Percentiles rank a stretch among this genome's conserved stretches.
phyloP scores from a whole-genome alignment of 1,140 invertebrate species.

The Meloidogyne hapla region DNA sequence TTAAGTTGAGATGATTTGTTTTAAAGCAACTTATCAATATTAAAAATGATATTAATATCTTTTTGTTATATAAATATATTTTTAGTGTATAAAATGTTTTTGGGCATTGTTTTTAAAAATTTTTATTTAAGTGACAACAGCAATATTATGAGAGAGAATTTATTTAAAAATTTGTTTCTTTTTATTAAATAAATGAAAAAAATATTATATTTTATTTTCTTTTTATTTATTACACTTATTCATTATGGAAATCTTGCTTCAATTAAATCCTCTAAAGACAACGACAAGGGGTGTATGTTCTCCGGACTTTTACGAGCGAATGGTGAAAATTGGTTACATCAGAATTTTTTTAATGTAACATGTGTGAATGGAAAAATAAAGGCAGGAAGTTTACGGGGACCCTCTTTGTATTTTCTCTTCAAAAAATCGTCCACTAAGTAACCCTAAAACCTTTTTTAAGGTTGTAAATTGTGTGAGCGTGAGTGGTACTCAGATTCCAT shows the following conservation, averaged over 20 bases:
- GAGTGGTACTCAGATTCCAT: conserved; percentile 29
- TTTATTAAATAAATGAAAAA: background rate
- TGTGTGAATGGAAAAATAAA: conserved; percentile 14
- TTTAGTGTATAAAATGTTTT: no score
- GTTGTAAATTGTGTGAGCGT: conserved; percentile 47
- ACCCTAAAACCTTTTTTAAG: no score
- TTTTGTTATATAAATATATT: no score
- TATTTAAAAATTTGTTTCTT: background rate
- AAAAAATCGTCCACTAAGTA: no score
- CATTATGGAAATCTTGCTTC: background rate
- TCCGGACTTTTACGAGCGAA: background rate
- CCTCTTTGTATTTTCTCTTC: no score
- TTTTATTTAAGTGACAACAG: no score
- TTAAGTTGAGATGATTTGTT: background rate
- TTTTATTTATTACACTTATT: background rate
- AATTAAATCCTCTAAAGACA: background rate
- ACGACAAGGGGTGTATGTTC: background rate
- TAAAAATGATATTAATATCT: no score
- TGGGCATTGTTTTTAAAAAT: no score
- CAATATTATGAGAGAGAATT: no score
- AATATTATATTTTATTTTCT: background rate
- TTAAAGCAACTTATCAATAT: no score
- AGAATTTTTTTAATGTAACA: conserved; percentile 18
- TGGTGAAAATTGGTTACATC: conserved; percentile 15
- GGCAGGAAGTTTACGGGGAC: no score